Evolutionary conservation across 2,888 invertebrate genomes (phyloP).

Genomic region (Synergus gifuensis): DNA sequence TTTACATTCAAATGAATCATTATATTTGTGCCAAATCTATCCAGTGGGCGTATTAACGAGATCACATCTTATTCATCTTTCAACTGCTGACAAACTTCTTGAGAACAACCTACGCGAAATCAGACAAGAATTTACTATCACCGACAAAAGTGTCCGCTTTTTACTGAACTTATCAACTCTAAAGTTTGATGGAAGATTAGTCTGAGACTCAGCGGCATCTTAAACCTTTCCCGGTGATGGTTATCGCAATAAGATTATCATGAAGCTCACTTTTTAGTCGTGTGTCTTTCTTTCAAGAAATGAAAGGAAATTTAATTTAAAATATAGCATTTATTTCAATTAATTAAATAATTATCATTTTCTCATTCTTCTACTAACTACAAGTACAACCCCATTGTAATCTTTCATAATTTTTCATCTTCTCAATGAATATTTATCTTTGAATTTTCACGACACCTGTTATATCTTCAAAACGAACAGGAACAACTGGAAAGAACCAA

Average conservation of each 20-base stretch:
- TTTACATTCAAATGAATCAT: slow-evolving; percentile 8
- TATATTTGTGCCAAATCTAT: slow-evolving; percentile 10
- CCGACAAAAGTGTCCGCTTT: slow-evolving; percentile 30
- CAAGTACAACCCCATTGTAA: background rate
- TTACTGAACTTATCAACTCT: slow-evolving; percentile 19
- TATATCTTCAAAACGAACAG: background rate
- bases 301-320: no score
- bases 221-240: background rate
- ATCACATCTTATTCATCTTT: slow-evolving; percentile 13
- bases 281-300: background rate
- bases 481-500: slow-evolving; percentile 13
- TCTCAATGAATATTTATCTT: background rate
- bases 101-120: slow-evolving; percentile 33
- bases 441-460: background rate
- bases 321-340: no score
- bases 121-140: slow-evolving; percentile 20
- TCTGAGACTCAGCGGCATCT: slow-evolving; percentile 14
- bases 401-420: background rate
- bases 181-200: slow-evolving; percentile 33
- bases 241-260: background rate
- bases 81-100: slow-evolving; percentile 22
- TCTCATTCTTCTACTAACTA: background rate
- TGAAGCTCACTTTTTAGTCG: slow-evolving; percentile 11
- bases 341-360: no score
- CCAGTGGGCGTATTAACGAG: slow-evolving; percentile 9